phyloP scores from a whole-genome alignment of 2,888 invertebrate genomes.

The Masnerella sp. region DNA sequence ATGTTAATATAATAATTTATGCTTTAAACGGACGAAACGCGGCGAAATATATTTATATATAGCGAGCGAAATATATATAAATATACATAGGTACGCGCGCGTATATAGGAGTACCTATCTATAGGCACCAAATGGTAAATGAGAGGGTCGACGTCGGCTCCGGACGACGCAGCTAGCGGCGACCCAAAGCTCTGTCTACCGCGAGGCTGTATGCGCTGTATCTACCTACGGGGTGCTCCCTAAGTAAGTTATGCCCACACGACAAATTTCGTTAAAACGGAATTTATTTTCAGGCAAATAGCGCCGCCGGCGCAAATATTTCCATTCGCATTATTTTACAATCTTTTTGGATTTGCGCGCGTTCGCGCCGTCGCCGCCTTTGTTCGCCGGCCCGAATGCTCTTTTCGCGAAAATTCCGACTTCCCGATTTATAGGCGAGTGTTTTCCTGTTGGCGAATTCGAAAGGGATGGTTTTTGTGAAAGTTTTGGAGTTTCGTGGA shows the following conservation, averaged over 20 bases:
- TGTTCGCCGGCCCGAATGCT: conserved; percentile 14
- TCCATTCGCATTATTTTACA: conserved; percentile 59
- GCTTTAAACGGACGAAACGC: conserved; percentile 68
- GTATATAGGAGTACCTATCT: conserved; percentile 74
- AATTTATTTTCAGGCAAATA: conserved; percentile 60
- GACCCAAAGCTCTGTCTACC: conserved; percentile 77
- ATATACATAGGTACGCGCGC: conserved; percentile 31
- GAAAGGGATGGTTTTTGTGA: too few species aligned
- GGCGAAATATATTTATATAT: conserved; percentile 59
- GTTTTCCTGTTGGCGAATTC: too few species aligned
- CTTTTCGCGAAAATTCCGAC: not conserved
- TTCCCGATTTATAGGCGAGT: not conserved
- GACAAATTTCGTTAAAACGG: conserved; percentile 57
- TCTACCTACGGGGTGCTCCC: conserved; percentile 72
- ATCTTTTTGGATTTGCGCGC: conserved; percentile 49
- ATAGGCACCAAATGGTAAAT: conserved; percentile 78
- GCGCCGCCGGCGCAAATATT: conserved; percentile 56
- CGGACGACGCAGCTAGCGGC: conserved; percentile 77
- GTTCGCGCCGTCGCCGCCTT: conserved; percentile 25
- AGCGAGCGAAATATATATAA: conserved; percentile 59
- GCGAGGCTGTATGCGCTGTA: conserved; percentile 74
- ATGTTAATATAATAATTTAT: conserved; percentile 54
- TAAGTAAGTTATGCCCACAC: conserved; percentile 61
- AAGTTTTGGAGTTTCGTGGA: too few species aligned
- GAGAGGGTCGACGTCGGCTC: conserved; percentile 76